Base-by-base conservation (phyloP, 92 coral and sea anemone genomes). In the Parazoanthus atlanticus region DNA sequence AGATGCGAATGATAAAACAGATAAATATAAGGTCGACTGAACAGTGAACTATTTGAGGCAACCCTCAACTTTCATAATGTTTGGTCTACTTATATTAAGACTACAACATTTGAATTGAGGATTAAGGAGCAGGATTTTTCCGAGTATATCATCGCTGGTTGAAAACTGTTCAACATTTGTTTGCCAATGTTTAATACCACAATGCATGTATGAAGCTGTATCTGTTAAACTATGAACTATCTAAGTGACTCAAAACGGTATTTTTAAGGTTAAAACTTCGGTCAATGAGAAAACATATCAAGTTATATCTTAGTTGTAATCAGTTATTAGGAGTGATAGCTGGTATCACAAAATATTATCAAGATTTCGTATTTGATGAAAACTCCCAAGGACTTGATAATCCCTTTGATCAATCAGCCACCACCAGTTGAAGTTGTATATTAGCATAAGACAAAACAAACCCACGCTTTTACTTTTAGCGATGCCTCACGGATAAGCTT, bases 381-480 rank as follows among this genome's bases (percentile, higher is more conserved):
- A 36, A 43, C 83, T 47, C n/a, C 38, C 83, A 79, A 28, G 26
- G 36, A 79, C 69, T 79, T 13, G 83, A 79, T 79, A 79, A 75
- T 75, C 79, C 79, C 8, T 61, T 15, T 73, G 23, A 16, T 13
- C 78, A 73, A 32, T 17, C 36, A 73, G 78, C 33, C 83, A 79
- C 69, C 28, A 79, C 34, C 69, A 28, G 29, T 28, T 41, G 58
- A 46, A 47, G 65, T 12, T 46, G 66, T 49, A 79, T 15, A 79
- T 47, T 79, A 79, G 66, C 69, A 79, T 49, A 49, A 61, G 69
- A 79, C 41, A 49, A 49, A 49, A 47, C 38, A 26, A 79, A 30
- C 40, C 64, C 58, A 46, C 82, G 82, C 82, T 28, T 78, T 36
- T 36, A 36, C 38, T 36, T 36, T 52, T 72, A 31, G 36, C 40